A percentile compares a stretch with the other conserved stretches of the same genome.
These are phyloP conservation scores for Propithecus deckenii DNA, from an alignment of 2,797 vertebrate genomes.

Conservation along the genomic window DNA sequence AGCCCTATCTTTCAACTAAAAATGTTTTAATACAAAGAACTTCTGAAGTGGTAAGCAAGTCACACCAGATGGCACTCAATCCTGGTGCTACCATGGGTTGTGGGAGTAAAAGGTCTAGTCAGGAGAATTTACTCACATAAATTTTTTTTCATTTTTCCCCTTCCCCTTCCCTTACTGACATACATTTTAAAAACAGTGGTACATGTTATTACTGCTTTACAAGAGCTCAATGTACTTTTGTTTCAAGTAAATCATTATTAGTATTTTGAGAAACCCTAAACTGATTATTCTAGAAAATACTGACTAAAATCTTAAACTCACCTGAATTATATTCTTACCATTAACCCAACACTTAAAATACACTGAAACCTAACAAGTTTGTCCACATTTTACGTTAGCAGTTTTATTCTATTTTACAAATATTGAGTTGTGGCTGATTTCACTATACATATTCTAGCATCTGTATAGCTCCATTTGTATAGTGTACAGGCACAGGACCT, in stretches of 20 bases:
- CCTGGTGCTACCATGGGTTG: neutral
- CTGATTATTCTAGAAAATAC: neutral
- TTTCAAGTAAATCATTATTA: slow-evolving; percentile 19
- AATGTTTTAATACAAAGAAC: slow-evolving; percentile 28
- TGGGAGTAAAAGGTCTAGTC: neutral
- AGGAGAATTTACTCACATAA: neutral
- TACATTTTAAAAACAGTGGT: neutral
- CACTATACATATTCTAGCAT: neutral
- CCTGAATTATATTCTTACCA: neutral
- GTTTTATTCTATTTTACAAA: slow-evolving; percentile 46
- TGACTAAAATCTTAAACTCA: slow-evolving; percentile 30
- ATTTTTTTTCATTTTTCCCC: neutral
- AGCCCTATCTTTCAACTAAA: slow-evolving; percentile 38
- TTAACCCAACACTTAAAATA: slow-evolving; percentile 16
- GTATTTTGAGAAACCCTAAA: slow-evolving; percentile 25
- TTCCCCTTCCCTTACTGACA: neutral
- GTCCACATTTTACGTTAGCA: slow-evolving; percentile 4
- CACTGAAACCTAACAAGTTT: neutral
- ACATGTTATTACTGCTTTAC: neutral
- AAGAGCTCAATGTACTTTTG: neutral
- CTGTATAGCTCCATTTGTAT: neutral
- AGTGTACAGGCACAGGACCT: neutral
- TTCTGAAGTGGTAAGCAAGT: neutral
- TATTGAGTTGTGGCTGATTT: neutral
- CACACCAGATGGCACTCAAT: neutral